Percentiles rank a stretch among this genome's conserved stretches.
Conservation (phyloP, 2,113 vertebrate genomes). For the Epinephelus cyanopodus region DNA sequence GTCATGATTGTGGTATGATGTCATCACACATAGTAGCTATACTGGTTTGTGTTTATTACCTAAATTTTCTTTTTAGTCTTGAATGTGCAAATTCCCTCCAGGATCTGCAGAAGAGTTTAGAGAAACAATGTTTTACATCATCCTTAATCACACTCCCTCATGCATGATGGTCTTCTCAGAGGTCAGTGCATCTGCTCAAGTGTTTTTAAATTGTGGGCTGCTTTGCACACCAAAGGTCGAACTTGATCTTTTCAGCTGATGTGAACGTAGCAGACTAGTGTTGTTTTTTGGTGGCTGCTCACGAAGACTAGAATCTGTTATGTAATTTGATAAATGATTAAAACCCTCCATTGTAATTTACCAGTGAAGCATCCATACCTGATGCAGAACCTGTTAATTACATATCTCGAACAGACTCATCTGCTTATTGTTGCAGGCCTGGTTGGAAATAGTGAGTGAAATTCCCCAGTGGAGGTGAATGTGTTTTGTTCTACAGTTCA, state of each 20-base stretch:
- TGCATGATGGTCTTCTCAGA: not conserved
- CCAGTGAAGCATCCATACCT: not conserved
- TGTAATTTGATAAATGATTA: not conserved
- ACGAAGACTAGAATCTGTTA: not conserved
- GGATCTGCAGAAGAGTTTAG: not conserved
- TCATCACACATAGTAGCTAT: not conserved
- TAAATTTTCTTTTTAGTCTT: not conserved
- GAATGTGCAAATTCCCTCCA: not conserved
- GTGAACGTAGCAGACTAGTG: not conserved
- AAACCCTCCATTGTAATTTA: not conserved
- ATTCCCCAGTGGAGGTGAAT: no score
- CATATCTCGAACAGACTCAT: not conserved
- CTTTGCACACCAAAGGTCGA: conserved; percentile 5
- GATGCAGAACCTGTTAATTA: not conserved
- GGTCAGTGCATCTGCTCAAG: not conserved
- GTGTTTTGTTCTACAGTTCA: no score
- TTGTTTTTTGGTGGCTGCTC: not conserved
- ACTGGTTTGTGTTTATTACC: not conserved
- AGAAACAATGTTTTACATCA: conserved; percentile 3
- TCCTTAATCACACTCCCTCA: not conserved
- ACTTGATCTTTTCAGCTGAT: not conserved
- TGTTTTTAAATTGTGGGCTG: not conserved
- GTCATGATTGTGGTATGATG: not conserved
- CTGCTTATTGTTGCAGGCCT: no score
- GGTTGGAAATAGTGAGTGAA: no score